These are phyloP conservation scores for Clostera curtula DNA, from an alignment of 2,888 invertebrate species.

Conservation along the genomic window DNA sequence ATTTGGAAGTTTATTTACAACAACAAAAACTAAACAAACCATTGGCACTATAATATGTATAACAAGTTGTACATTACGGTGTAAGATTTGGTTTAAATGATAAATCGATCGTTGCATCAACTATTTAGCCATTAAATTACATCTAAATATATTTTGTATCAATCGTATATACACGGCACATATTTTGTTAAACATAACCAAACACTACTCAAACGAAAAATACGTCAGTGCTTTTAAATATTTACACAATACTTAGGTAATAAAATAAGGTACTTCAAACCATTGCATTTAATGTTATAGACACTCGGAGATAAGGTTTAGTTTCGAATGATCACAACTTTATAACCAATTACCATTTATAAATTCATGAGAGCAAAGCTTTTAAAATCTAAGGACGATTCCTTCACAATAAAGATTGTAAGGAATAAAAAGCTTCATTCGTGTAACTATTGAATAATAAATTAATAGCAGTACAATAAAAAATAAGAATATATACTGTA, in stretches of 20 bases:
- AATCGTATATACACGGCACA: slow-evolving; percentile 69
- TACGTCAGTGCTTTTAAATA: slow-evolving; percentile 54
- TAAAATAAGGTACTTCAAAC: slow-evolving; percentile 55
- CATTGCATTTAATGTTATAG: slow-evolving; percentile 22
- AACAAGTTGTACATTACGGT: slow-evolving; percentile 65
- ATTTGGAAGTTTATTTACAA: slow-evolving; percentile 32
- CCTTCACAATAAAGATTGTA: too few relatives aligned
- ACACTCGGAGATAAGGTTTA: slow-evolving; percentile 17
- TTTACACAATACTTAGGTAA: slow-evolving; percentile 56
- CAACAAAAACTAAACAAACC: slow-evolving; percentile 33
- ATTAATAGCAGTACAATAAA: too few relatives aligned
- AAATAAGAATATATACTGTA: too few relatives aligned
- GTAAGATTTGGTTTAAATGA: slow-evolving; percentile 58
- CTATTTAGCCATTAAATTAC: slow-evolving; percentile 25
- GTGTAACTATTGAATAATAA: too few relatives aligned
- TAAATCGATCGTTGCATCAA: slow-evolving; percentile 29
- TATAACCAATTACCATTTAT: slow-evolving; percentile 3
- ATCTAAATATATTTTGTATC: slow-evolving; percentile 47
- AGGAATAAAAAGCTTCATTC: too few relatives aligned
- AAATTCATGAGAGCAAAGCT: slow-evolving; percentile 4
- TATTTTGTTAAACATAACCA: slow-evolving; percentile 47
- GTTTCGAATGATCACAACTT: slow-evolving; percentile 19
- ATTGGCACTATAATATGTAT: slow-evolving; percentile 55
- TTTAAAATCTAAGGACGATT: too few relatives aligned
- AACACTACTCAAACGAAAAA: slow-evolving; percentile 44